Conservation (phyloP, 2,888 invertebrate species). For the Lepas anatifera region DNA sequence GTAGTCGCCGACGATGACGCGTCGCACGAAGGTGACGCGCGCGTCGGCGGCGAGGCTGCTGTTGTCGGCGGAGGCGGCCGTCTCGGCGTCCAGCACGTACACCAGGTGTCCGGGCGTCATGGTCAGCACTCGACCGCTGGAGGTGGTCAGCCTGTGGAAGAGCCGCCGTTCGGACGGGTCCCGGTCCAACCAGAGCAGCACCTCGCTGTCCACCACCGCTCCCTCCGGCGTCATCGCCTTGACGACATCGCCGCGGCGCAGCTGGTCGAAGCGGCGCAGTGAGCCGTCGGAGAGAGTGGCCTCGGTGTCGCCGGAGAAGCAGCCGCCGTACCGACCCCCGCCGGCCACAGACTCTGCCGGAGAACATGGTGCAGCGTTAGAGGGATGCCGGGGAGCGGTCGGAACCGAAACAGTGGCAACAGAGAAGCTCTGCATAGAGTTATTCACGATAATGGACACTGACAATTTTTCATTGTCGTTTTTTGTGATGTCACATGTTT, state of each 20-base stretch:
- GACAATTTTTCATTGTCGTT: too few species aligned
- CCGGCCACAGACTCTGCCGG: slow-evolving; percentile 77
- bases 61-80: slow-evolving; percentile 32
- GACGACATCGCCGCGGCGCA: slow-evolving; percentile 65
- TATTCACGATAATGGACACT: too few species aligned
- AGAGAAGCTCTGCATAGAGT: too few species aligned
- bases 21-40: slow-evolving; percentile 20
- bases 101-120: slow-evolving; percentile 78
- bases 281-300: slow-evolving; percentile 45
- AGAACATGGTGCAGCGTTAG: too few species aligned
- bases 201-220: slow-evolving; percentile 65
- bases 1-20: slow-evolving; percentile 32
- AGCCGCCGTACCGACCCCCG: slow-evolving; percentile 76
- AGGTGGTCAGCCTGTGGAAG: slow-evolving; percentile 60
- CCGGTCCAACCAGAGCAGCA: slow-evolving; percentile 78
- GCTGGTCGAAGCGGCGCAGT: slow-evolving; percentile 18
- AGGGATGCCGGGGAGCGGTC: too few species aligned
- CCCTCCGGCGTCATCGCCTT: slow-evolving; percentile 58
- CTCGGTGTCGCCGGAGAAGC: slow-evolving; percentile 66
- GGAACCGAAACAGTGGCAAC: too few species aligned
- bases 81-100: slow-evolving; percentile 43
- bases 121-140: slow-evolving; percentile 56
- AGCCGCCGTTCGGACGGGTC: slow-evolving; percentile 53
- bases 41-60: not conserved
- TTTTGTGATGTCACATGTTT: too few species aligned